Evolutionary conservation across 2,113 vertebrate species (phyloP), one percentile per base, ranked within the genome.

Genomic region (Potamarius usumacintae): DNA sequence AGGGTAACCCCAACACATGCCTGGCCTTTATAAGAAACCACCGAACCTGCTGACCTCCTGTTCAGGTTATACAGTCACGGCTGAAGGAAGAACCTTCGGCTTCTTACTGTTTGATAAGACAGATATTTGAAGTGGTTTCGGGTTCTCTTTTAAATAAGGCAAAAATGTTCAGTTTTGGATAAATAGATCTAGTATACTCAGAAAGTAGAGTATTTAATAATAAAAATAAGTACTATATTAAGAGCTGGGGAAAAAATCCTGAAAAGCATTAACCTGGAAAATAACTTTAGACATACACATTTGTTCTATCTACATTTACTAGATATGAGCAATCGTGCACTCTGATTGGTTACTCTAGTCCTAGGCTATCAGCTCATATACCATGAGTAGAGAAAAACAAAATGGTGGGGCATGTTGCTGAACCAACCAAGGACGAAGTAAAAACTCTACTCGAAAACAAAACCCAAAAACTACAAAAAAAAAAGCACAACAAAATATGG

Each of bases 21-120:
- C 80, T 83, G 57, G 58, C 50, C 58, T 82, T 74, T 83, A 71
- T 72, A 52, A 82, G 69, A 87, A 74, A 76, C n/a, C 67, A 83
- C 34, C 3, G 48, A 83, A 25, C 5, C 25, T 30, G 22, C 15
- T 83, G 67, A 83, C 80, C 69, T 72, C 53, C 79, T 83, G 55
- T 71, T 83, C 58, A 55, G 20, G 69, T 83, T 77, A 74, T n/a
- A 52, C 15, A 62, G 34, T 50, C 80, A 74, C 1, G 7, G 12
- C 18, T 50, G 4, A 62, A 1, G 2, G 8, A 82, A 53, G 79
- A 63, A 63, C 65, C 7, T 27, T 55, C 10, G 55, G 10, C 42
- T 4, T 69, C 76, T 53, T n/a, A 62, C 34, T 48, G 15, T 67
- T 65, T 86, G 9, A 77, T 85, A 62, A 80, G 12, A 71, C 5